Conservation (phyloP, 2,888 invertebrate genomes). For the Chrysodeixis includens region DNA sequence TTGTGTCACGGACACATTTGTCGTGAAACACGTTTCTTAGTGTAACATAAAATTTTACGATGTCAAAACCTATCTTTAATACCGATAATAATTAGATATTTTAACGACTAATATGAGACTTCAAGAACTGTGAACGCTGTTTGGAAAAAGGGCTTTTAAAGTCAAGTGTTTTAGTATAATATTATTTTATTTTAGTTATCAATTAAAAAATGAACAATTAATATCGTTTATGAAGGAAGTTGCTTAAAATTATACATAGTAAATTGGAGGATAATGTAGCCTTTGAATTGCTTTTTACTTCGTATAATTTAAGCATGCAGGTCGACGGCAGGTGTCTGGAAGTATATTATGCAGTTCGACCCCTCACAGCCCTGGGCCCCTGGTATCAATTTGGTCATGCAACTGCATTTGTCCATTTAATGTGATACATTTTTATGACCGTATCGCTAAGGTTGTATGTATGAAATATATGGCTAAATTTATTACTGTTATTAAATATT, state of each 20-base stretch:
- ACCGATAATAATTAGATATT: conserved; percentile 7
- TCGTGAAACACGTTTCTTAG: conserved; percentile 27
- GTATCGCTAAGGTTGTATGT: conserved; percentile 9
- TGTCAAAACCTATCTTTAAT: conserved; percentile 1
- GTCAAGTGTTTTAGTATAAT: no score
- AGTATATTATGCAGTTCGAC: conserved; percentile 37
- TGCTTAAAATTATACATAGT: conserved; percentile 25
- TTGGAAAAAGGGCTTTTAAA: not conserved
- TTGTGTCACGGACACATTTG: conserved; percentile 26
- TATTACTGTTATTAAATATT: not conserved
- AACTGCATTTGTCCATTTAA: conserved; percentile 30
- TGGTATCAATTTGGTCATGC: conserved; percentile 39
- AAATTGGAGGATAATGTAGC: conserved; percentile 43
- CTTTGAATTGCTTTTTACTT: conserved; percentile 45
- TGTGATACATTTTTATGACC: conserved; percentile 23
- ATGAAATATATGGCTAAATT: not conserved
- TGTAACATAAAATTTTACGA: conserved; percentile 48
- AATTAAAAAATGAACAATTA: conserved; percentile 9
- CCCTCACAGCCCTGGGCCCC: no score
- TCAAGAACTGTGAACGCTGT: not conserved
- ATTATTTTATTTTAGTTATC: not conserved
- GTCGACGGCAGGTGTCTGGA: conserved; percentile 45
- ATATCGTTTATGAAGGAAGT: conserved; percentile 17
- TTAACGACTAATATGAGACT: not conserved
- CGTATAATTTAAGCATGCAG: conserved; percentile 36